phyloP scores from a whole-genome alignment of 2,113 vertebrate species.

The Thryonomys swinderianus region DNA sequence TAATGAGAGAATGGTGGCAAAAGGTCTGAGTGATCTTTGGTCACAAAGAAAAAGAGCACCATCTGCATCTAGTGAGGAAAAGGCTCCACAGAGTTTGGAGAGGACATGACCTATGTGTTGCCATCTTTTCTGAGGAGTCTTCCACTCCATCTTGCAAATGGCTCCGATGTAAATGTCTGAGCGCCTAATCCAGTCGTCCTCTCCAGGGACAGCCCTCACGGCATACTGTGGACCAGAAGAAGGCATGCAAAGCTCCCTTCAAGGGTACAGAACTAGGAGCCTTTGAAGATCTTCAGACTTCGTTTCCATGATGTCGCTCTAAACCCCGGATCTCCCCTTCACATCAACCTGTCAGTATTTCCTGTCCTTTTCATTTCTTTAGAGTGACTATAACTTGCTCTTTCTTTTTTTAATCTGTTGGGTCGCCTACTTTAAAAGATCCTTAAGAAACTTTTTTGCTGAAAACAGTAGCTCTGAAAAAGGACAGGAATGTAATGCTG shows the following conservation, averaged over 20 bases:
- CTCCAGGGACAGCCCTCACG: background rate
- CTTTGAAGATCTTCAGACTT: background rate
- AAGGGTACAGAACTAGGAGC: background rate
- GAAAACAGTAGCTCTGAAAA: constrained; percentile 25
- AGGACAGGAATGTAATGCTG: constrained; percentile 45
- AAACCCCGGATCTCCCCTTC: background rate
- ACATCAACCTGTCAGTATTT: background rate
- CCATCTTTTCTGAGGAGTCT: background rate
- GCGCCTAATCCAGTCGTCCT: background rate
- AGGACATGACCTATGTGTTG: rapidly evolving
- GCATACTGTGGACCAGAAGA: background rate
- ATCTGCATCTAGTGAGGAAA: rapidly evolving
- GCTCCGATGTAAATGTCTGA: background rate
- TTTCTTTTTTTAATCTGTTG: background rate
- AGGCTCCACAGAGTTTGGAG: too few species aligned
- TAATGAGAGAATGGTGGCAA: background rate
- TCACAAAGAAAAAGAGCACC: background rate
- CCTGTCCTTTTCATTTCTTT: background rate
- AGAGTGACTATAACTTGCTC: background rate
- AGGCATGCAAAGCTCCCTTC: background rate
- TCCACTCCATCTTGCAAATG: background rate
- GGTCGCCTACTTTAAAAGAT: background rate
- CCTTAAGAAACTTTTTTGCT: background rate
- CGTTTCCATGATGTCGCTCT: background rate
- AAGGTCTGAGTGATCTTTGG: background rate